Evolutionary conservation across 2,888 invertebrate genomes (phyloP).

Genomic region (Daptonema setosum): DNA sequence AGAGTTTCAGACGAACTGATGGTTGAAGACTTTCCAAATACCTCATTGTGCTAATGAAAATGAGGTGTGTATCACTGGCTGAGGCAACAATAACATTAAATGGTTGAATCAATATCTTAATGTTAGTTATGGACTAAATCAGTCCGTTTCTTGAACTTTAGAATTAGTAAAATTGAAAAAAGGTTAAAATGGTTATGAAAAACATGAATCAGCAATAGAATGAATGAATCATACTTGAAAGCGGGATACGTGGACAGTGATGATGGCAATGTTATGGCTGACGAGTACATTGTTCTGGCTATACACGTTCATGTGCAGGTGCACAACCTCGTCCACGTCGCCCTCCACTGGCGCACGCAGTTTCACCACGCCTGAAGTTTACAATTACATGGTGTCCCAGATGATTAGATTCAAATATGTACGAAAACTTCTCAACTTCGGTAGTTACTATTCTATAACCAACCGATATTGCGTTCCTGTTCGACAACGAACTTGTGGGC

Average conservation of each 20-base stretch:
- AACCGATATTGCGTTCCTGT: constrained; percentile 27
- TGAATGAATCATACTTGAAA: not conserved
- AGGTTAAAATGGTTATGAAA: not conserved
- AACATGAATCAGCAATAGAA: no score
- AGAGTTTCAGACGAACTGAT: no score
- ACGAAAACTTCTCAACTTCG: not conserved
- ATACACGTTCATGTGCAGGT: constrained; percentile 28
- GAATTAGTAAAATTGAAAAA: no score
- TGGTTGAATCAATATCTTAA: no score
- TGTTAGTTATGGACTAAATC: no score
- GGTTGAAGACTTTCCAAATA: no score
- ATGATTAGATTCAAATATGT: not conserved
- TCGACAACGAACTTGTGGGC: constrained; percentile 25
- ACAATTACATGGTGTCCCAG: not conserved
- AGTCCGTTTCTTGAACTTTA: no score
- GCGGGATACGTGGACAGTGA: not conserved
- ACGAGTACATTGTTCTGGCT: constrained; percentile 25
- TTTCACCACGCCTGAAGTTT: constrained; percentile 16
- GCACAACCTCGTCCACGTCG: constrained; percentile 17
- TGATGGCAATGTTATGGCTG: constrained; percentile 27
- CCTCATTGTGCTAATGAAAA: no score
- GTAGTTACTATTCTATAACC: constrained; percentile 1
- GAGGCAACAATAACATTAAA: no score
- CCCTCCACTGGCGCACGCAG: constrained; percentile 19
- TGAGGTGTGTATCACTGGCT: no score